Evolutionary conservation across 2,797 vertebrate genomes (phyloP).

Genomic region (Acridotheres tristis): DNA sequence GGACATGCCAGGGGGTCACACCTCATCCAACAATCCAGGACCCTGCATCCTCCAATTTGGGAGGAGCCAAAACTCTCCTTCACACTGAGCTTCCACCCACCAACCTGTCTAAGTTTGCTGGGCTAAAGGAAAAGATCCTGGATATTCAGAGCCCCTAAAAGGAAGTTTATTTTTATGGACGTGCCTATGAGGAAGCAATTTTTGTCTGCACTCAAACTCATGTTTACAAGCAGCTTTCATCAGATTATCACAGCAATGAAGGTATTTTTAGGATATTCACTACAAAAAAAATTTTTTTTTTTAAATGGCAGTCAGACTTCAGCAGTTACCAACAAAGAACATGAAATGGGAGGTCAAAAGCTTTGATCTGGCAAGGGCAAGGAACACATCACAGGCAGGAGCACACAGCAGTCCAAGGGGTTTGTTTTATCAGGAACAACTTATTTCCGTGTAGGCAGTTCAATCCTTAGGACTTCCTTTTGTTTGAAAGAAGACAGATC

Average conservation of each 20-base stretch:
- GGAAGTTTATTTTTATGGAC: neutral
- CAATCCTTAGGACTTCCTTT: conserved; percentile 31
- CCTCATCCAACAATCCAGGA: neutral
- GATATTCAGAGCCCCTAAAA: neutral
- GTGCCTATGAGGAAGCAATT: neutral
- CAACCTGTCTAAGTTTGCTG: neutral
- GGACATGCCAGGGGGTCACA: neutral
- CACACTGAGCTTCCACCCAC: neutral
- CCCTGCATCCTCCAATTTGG: neutral
- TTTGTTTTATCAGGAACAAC: conserved; percentile 55
- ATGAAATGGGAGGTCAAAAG: conserved; percentile 44
- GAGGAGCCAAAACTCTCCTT: neutral
- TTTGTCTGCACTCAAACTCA: neutral
- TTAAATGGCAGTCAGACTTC: conserved; percentile 24
- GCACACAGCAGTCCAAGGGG: neutral
- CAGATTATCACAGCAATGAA: neutral
- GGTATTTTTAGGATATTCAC: neutral
- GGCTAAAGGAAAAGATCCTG: neutral
- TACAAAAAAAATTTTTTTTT: neutral
- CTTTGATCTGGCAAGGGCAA: conserved; percentile 23
- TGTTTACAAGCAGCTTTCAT: neutral
- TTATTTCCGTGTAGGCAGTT: neutral
- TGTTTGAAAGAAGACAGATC: conserved; percentile 43
- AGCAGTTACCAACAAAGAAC: conserved; percentile 20
- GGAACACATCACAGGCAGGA: conserved; percentile 22